phyloP scores from a whole-genome alignment of 2,888 invertebrate genomes.

The Invenusta paracnida region DNA sequence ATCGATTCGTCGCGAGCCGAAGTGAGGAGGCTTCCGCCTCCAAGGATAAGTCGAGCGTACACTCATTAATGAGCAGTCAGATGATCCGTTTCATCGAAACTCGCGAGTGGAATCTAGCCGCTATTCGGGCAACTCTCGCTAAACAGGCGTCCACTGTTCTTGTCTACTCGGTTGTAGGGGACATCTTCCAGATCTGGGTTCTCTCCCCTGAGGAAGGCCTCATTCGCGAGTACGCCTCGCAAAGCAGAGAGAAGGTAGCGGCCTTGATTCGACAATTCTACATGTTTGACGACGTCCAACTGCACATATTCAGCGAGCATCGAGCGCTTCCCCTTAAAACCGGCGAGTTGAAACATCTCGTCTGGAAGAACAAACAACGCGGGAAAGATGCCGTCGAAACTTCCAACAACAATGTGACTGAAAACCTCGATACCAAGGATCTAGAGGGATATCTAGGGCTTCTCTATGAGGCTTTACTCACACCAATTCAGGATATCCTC shows the following conservation, averaged over 20 bases:
- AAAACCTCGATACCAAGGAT: not conserved
- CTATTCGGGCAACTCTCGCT: not conserved
- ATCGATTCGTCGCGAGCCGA: not conserved
- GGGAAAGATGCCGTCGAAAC: not conserved
- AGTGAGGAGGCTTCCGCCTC: not conserved
- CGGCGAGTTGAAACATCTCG: not conserved
- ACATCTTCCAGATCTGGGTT: not conserved
- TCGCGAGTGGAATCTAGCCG: not conserved
- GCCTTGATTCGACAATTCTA: not conserved
- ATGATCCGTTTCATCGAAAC: not conserved
- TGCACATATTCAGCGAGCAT: not conserved
- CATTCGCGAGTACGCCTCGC: not conserved
- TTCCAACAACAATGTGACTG: not conserved
- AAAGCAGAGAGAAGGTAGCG: not conserved
- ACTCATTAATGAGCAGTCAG: slow-evolving; percentile 8
- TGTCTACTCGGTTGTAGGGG: not conserved
- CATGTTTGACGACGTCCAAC: not conserved
- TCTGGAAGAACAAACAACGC: not conserved
- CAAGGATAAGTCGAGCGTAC: not conserved
- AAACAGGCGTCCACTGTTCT: not conserved
- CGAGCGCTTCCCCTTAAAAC: slow-evolving; percentile 10
- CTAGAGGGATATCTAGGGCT: not conserved
- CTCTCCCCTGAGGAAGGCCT: not conserved
- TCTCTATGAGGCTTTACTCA: not conserved
- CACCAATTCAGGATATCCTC: not conserved